Conservation (phyloP, 2,113 vertebrate genomes). For the Neopipo cinnamomea region DNA sequence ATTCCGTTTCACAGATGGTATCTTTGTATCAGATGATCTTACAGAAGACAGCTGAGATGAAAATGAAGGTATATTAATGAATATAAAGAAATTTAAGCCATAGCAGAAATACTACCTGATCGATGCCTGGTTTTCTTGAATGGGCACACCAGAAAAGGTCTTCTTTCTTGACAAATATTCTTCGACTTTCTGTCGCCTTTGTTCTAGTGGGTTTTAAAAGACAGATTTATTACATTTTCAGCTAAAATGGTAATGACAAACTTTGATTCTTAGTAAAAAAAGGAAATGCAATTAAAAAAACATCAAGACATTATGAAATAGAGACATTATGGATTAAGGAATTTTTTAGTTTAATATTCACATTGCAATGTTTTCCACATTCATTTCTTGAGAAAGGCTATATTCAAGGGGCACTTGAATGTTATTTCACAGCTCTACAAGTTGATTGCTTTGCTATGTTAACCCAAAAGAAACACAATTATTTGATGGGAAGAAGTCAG, state of each 20-base stretch:
- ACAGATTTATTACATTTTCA: not conserved
- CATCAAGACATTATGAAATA: not conserved
- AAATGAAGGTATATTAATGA: not conserved
- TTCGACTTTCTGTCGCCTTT: constrained; percentile 71
- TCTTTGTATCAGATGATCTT: not conserved
- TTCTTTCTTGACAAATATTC: constrained; percentile 66
- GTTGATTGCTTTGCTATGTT: not conserved
- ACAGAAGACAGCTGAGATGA: not conserved
- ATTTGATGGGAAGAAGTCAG: not conserved
- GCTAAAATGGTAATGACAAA: not conserved
- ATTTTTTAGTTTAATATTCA: not conserved
- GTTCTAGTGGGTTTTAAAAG: constrained; percentile 47
- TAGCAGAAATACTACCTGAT: constrained; percentile 55
- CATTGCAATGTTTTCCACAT: not conserved
- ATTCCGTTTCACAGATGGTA: not conserved
- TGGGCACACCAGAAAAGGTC: not conserved
- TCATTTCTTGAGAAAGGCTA: not conserved
- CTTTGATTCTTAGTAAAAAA: not conserved
- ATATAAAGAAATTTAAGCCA: not conserved
- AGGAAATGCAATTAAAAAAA: not conserved
- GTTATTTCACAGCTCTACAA: not conserved
- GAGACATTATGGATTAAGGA: not conserved
- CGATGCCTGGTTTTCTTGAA: not conserved
- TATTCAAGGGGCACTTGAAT: not conserved
- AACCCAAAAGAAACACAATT: not conserved